phyloP scores from a whole-genome alignment of 2,797 vertebrate genomes.

The Rhabdomys pumilio region DNA sequence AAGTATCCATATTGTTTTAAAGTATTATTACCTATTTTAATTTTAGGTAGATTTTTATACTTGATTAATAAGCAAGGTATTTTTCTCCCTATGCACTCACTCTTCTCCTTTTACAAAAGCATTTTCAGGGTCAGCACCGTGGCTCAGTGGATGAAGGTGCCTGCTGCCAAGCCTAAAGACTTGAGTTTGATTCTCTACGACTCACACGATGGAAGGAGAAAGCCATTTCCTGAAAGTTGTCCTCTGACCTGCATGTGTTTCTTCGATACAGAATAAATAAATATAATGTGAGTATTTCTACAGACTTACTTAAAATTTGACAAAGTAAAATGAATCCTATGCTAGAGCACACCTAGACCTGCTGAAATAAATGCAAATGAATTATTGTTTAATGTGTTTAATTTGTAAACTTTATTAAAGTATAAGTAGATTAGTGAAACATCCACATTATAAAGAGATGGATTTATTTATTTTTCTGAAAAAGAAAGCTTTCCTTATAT shows the following conservation, averaged over 20 bases:
- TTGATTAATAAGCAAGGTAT: not conserved
- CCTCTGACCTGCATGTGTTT: not conserved
- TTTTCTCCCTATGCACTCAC: not conserved
- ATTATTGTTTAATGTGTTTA: constrained; percentile 41
- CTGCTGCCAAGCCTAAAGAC: not conserved
- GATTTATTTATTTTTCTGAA: constrained; percentile 58
- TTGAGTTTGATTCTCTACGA: not conserved
- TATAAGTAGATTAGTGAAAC: constrained; percentile 58
- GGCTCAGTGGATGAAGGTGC: not conserved
- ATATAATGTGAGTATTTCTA: not conserved
- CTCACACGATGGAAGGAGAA: not conserved
- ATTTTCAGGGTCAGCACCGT: not conserved
- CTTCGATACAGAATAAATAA: not conserved
- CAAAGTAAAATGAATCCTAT: not conserved
- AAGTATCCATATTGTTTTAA: not conserved
- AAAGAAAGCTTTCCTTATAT: not conserved
- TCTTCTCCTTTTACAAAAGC: not conserved
- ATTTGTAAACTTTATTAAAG: constrained; percentile 67
- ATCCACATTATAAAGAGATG: constrained; percentile 48
- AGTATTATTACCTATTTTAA: not conserved
- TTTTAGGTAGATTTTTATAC: not conserved
- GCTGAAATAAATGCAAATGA: not conserved
- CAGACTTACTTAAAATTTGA: not conserved
- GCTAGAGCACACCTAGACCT: not conserved
- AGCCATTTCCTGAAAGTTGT: not conserved